A percentile compares a stretch with the other conserved stretches of the same genome.
Conservation (phyloP, 2,113 vertebrate species). For the Rutilus rutilus region DNA sequence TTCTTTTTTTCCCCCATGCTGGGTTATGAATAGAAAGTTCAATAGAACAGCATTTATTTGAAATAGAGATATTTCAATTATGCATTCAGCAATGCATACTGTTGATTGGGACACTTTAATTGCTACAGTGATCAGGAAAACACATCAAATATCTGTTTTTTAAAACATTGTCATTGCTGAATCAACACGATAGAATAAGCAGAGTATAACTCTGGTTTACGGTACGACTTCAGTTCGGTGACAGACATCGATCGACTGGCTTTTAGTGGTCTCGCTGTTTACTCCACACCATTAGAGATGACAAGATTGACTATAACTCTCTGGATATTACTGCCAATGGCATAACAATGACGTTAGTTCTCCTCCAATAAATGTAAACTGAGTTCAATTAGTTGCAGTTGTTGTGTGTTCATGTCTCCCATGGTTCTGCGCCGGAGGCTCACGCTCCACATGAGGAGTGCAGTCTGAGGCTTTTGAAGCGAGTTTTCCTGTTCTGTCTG, state of each 20-base stretch:
- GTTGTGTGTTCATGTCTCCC: background rate
- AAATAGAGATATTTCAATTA: too few species aligned
- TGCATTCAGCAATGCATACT: background rate
- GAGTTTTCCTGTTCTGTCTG: background rate
- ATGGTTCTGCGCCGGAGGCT: background rate
- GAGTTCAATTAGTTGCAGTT: slow-evolving; percentile 11
- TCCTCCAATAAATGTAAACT: slow-evolving; percentile 22
- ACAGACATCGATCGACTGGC: background rate
- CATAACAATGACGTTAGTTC: slow-evolving; percentile 7
- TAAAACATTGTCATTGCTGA: background rate
- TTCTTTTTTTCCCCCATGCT: too few species aligned
- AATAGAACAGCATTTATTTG: too few species aligned
- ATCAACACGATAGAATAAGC: background rate
- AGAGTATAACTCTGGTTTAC: background rate
- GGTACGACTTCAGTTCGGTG: background rate
- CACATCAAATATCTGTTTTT: background rate
- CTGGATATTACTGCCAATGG: slow-evolving; percentile 1
- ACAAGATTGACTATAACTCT: slow-evolving; percentile 5
- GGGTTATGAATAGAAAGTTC: too few species aligned
- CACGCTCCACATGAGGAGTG: background rate
- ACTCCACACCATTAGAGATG: background rate
- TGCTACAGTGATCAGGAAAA: too few species aligned
- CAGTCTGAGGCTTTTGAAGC: slow-evolving; percentile 19
- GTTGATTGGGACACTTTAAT: background rate
- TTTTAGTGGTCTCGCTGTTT: slow-evolving; percentile 22